Evolutionary conservation across 1,140 invertebrate species (phyloP).

Genomic region (Cepaea nemoralis): DNA sequence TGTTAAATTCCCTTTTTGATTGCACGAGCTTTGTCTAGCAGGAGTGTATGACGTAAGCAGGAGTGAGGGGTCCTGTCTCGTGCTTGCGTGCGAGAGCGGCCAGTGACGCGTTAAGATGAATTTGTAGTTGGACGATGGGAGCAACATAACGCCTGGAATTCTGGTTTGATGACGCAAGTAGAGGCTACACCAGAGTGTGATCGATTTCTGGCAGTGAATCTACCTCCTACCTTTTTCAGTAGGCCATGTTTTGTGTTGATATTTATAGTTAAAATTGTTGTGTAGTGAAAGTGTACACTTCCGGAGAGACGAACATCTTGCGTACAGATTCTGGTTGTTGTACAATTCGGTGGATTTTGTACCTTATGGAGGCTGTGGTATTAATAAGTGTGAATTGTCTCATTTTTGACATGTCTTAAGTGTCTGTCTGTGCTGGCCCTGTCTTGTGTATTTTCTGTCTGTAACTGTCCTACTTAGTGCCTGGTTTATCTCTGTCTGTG

Average conservation of each 20-base stretch:
- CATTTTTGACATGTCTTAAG: no score
- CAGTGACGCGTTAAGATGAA: background rate
- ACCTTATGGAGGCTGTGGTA: no score
- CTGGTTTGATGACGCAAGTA: background rate
- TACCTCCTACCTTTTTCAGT: background rate
- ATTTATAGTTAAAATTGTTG: no score
- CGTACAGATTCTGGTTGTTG: no score
- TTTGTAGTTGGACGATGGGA: background rate
- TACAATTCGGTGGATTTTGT: no score
- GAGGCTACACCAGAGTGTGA: background rate
- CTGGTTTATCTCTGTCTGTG: no score
- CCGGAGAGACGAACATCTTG: no score
- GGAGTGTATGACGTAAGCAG: background rate
- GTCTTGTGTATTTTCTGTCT: no score
- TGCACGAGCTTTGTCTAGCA: background rate
- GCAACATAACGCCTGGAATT: background rate
- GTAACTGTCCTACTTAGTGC: no score
- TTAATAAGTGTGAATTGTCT: no score
- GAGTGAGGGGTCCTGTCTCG: background rate
- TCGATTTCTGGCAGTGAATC: background rate
- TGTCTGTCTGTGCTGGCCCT: no score
- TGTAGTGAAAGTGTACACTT: no score
- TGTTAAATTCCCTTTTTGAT: slow-evolving; percentile 1
- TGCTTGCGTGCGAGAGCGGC: background rate
- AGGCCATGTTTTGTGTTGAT: background rate